Conservation (phyloP, 2,888 invertebrate genomes). For the Priocnemis perturbator region DNA sequence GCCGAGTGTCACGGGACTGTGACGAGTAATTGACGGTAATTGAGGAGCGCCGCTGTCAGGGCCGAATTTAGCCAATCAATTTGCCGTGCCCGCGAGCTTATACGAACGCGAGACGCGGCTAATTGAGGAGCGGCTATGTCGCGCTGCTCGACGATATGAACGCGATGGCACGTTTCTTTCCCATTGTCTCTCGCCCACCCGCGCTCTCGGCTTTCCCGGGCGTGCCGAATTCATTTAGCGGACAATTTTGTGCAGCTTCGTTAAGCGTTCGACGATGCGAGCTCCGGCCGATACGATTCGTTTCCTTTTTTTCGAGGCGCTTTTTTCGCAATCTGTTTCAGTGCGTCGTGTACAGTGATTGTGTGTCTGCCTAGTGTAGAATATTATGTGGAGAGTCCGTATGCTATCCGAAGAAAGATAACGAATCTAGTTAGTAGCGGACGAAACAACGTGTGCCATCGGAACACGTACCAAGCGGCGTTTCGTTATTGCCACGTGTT, state of each 20-base stretch:
- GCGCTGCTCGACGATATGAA: not conserved
- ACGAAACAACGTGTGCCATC: not conserved
- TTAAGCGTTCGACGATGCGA: no score
- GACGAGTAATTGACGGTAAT: constrained; percentile 7
- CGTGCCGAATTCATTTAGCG: no score
- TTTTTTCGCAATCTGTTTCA: no score
- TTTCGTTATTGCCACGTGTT: constrained; percentile 1
- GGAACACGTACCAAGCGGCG: not conserved
- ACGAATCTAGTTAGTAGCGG: not conserved
- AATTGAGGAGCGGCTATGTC: no score
- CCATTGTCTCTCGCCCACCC: not conserved
- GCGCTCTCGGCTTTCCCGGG: not conserved
- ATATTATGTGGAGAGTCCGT: no score
- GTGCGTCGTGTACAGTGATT: no score
- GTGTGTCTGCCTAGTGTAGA: no score
- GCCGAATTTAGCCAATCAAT: constrained; percentile 11
- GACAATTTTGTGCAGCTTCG: no score
- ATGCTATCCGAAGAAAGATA: not conserved
- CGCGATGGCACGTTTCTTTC: not conserved
- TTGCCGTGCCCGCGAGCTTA: not conserved
- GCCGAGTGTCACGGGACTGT: not conserved
- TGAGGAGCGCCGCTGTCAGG: not conserved
- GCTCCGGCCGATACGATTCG: no score
- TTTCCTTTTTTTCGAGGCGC: no score
- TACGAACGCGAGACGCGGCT: not conserved